A percentile compares a stretch with the other conserved stretches of the same genome.
phyloP scores from a whole-genome alignment of 2,113 vertebrate species.

The Rhombomys opimus region DNA sequence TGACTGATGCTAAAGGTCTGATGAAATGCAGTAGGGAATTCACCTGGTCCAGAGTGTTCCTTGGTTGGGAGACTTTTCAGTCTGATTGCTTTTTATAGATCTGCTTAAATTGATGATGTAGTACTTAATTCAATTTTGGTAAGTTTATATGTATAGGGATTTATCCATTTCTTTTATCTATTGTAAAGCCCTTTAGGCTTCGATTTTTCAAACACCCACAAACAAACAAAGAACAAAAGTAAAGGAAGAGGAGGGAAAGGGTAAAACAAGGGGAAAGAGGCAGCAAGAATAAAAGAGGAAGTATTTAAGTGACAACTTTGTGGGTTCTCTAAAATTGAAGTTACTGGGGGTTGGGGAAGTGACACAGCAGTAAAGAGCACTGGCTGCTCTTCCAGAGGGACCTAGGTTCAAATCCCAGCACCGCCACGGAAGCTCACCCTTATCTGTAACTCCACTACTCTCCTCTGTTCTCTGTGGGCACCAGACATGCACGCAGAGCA shows the following conservation, averaged over 20 bases:
- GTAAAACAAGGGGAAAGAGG: background rate
- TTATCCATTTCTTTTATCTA: background rate
- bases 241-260: background rate
- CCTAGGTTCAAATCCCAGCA: background rate
- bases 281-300: background rate
- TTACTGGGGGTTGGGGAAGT: background rate
- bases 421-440: background rate
- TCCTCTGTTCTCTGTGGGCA: background rate
- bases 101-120: background rate
- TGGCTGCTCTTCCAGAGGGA: background rate
- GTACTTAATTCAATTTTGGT: background rate
- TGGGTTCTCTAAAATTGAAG: background rate
- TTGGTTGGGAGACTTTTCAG: background rate
- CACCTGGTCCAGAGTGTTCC: background rate
- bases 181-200: background rate
- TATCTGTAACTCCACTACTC: background rate
- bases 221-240: background rate
- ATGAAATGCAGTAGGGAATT: too few relatives aligned
- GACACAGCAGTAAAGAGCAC: background rate
- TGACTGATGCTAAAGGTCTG: background rate
- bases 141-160: background rate
- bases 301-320: background rate
- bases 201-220: too few relatives aligned
- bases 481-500: background rate
- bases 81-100: background rate